Evolutionary conservation across 2,113 vertebrate species (phyloP).

Genomic region (Stegastes partitus): DNA sequence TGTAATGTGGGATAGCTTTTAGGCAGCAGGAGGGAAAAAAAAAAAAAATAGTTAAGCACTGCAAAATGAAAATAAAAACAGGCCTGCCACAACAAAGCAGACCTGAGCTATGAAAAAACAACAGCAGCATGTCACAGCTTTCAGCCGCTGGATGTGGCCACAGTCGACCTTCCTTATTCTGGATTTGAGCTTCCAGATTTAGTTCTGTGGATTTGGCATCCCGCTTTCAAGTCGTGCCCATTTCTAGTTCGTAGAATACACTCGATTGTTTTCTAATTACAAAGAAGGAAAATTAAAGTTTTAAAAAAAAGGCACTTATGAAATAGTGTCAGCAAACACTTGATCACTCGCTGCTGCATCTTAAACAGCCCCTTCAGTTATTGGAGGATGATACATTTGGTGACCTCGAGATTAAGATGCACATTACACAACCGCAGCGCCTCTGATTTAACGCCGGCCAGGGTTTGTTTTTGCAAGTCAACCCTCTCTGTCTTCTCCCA

Average conservation of each 20-base stretch:
- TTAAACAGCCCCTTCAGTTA: too few relatives aligned
- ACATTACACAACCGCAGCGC: too few relatives aligned
- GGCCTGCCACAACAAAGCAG: slow-evolving; percentile 46
- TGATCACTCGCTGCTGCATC: too few relatives aligned
- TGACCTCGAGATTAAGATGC: too few relatives aligned
- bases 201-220: not conserved
- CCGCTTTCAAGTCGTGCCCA: too few relatives aligned
- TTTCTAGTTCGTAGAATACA: not conserved
- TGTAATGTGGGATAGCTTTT: slow-evolving; percentile 64
- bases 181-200: not conserved
- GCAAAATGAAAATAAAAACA: slow-evolving; percentile 55
- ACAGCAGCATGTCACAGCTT: slow-evolving; percentile 35
- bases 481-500: too few relatives aligned
- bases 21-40: slow-evolving; percentile 25
- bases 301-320: too few relatives aligned
- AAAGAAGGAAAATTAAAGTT: not conserved
- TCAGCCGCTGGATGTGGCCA: slow-evolving; percentile 8
- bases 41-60: slow-evolving; percentile 33
- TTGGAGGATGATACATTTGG: too few relatives aligned
- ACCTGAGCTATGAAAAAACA: slow-evolving; percentile 45
- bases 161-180: slow-evolving; percentile 1
- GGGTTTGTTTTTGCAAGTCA: too few relatives aligned
- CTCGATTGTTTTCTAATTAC: not conserved
- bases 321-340: too few relatives aligned
- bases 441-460: too few relatives aligned